Conservation (phyloP, 2,888 invertebrate species). For the Phaonia tiefii region DNA sequence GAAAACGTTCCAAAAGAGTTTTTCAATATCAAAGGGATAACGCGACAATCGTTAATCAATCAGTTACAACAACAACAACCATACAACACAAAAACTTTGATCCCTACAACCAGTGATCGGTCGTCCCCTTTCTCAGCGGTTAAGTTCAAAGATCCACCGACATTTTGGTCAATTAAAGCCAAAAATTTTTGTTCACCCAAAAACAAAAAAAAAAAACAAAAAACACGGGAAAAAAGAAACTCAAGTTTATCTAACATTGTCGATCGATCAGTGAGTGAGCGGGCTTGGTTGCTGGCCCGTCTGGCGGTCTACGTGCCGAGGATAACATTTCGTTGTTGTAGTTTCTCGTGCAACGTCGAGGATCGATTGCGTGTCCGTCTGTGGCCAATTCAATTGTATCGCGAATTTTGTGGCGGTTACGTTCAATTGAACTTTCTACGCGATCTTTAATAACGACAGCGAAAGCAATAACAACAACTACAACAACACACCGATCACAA, state of each 20-base stretch:
- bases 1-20: too few species aligned
- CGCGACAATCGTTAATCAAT: too few species aligned
- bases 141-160: not conserved
- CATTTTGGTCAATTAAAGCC: not conserved
- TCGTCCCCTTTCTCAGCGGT: not conserved
- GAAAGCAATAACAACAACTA: not conserved
- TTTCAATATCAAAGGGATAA: too few species aligned
- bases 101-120: too few species aligned
- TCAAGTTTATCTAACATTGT: too few species aligned
- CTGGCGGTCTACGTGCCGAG: not conserved
- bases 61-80: not conserved
- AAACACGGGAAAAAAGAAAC: constrained; percentile 10
- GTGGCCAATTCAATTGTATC: constrained; percentile 12
- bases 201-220: not conserved
- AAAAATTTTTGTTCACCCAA: constrained; percentile 10
- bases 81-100: too few species aligned
- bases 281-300: too few species aligned
- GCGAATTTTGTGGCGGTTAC: constrained; percentile 54
- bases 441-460: constrained; percentile 44
- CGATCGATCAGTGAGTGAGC: too few species aligned
- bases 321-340: not conserved
- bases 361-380: not conserved
- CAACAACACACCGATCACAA: not conserved
- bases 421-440: constrained; percentile 67
- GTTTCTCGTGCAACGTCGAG: not conserved